These are phyloP conservation scores for Sebastes glaucus DNA, from an alignment of 2,797 vertebrate species.

Conservation along the genomic window DNA sequence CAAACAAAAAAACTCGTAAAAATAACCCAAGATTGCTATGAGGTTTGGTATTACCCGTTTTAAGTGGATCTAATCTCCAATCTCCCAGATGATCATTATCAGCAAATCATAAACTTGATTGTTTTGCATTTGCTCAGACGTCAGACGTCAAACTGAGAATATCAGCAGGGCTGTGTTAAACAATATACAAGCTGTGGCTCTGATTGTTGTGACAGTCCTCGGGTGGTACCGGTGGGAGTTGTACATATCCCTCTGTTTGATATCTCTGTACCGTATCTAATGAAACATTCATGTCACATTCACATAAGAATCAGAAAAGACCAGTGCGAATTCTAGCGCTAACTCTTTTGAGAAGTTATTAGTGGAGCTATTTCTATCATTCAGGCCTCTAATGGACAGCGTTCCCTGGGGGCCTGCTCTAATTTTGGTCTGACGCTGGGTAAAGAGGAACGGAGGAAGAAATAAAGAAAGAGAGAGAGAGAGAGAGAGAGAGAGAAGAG, in stretches of 20 bases:
- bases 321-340: constrained; percentile 28
- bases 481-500: constrained; percentile 5
- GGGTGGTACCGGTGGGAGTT: constrained; percentile 6
- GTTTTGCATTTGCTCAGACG: constrained; percentile 14
- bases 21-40: not conserved
- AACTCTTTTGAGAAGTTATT: constrained; percentile 56
- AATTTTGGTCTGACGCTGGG: constrained; percentile 50
- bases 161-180: constrained; percentile 23
- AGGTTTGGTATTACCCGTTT: not conserved
- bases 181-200: not conserved
- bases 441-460: constrained; percentile 14
- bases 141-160: not conserved
- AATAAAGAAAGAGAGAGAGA: constrained; percentile 4
- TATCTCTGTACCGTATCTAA: constrained; percentile 30
- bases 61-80: constrained; percentile 7
- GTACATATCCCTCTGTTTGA: constrained; percentile 15
- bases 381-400: constrained; percentile 64
- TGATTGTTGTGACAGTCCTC: not conserved
- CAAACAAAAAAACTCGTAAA: not conserved
- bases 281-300: constrained; percentile 62
- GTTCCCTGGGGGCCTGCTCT: constrained; percentile 63
- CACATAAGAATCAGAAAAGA: constrained; percentile 39
- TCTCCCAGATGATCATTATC: constrained; percentile 15
- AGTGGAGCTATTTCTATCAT: constrained; percentile 65
- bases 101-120: constrained; percentile 17